Evolutionary conservation across 2,113 vertebrate species (phyloP).

Genomic region (Menura novaehollandiae): DNA sequence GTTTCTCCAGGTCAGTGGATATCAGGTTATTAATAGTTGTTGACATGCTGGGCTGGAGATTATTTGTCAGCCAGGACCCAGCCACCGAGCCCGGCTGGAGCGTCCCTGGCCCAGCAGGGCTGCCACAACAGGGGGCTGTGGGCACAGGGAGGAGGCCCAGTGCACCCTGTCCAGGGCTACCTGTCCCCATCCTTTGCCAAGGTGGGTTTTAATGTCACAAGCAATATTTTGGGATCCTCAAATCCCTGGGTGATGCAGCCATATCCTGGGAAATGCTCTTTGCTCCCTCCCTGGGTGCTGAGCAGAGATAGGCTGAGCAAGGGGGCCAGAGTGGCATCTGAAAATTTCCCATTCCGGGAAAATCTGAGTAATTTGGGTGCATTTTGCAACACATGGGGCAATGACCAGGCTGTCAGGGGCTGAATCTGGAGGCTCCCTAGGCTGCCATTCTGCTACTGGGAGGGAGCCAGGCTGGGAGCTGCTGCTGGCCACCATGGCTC

Average conservation of each 20-base stretch:
- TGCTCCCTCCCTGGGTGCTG: neutral
- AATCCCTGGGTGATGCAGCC: neutral
- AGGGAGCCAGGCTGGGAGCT: neutral
- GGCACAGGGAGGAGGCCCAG: rapidly evolving
- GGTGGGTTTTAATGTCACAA: neutral
- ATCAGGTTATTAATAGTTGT: neutral
- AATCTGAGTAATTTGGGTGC: neutral
- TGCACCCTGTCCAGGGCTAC: rapidly evolving
- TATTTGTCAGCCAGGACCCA: neutral
- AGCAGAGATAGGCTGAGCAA: neutral
- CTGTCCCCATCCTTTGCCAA: neutral
- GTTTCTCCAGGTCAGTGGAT: neutral
- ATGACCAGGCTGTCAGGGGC: neutral
- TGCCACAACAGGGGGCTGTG: neutral
- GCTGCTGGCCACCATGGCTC: neutral
- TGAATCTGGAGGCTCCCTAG: neutral
- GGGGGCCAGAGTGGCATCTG: neutral
- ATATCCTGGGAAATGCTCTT: neutral
- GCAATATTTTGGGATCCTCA: neutral
- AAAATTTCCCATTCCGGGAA: rapidly evolving
- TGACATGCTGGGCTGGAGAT: neutral
- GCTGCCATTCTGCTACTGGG: neutral
- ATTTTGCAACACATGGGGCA: neutral
- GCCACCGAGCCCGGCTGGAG: rapidly evolving
- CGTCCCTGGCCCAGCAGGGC: rapidly evolving